Evolutionary conservation across 2,113 vertebrate genomes (phyloP).

Genomic region (Pontoporia blainvillei): DNA sequence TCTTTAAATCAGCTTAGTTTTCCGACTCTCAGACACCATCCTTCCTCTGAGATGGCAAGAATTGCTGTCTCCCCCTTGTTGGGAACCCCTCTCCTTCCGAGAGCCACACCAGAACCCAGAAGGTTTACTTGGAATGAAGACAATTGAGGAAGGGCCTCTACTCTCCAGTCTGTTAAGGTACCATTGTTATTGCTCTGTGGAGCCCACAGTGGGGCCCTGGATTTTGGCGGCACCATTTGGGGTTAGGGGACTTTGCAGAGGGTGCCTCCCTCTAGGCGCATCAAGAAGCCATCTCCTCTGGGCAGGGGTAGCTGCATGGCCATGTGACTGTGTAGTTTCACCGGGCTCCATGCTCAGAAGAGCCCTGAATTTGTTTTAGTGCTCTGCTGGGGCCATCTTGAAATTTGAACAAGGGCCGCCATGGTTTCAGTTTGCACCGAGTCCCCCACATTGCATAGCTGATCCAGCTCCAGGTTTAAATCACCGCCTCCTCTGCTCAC

Average conservation of each 20-base stretch:
- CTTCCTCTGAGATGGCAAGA: conserved; percentile 30
- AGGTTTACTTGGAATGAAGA: background rate
- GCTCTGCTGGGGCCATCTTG: background rate
- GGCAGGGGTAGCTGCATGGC: background rate
- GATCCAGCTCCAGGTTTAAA: background rate
- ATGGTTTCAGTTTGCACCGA: background rate
- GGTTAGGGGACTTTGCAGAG: background rate
- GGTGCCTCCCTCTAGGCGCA: background rate
- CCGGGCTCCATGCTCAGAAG: background rate
- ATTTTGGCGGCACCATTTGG: background rate
- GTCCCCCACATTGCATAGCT: background rate
- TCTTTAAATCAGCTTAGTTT: conserved; percentile 56
- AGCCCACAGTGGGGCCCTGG: background rate
- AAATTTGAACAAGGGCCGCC: background rate
- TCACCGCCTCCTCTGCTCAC: background rate
- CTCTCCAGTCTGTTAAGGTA: background rate
- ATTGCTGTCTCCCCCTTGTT: background rate
- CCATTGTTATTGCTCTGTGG: background rate
- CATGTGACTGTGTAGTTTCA: background rate
- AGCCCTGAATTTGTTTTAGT: background rate
- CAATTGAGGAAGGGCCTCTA: background rate
- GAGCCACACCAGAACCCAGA: background rate
- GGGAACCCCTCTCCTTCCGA: background rate
- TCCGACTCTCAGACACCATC: background rate
- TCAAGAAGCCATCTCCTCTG: background rate